phyloP scores from a whole-genome alignment of 64 coral and sea anemone genomes.

The Orbicella faveolata region DNA sequence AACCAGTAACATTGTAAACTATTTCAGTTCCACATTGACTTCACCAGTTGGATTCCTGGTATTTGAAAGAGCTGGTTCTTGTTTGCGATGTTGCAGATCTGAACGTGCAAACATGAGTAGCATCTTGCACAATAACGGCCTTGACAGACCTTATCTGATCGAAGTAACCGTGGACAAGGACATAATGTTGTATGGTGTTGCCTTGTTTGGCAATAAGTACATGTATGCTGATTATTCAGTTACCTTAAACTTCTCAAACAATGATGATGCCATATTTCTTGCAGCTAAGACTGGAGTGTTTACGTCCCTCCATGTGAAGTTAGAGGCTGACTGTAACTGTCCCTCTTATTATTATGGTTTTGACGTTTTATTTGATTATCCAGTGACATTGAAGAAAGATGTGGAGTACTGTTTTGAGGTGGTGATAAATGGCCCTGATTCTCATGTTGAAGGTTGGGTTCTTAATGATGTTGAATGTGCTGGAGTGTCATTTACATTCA shows the following conservation, averaged over 20 bases:
- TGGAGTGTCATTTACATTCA: not conserved
- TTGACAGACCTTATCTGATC: not conserved
- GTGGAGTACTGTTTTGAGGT: not conserved
- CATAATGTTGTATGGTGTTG: conserved; percentile 10
- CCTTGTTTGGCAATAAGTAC: not conserved
- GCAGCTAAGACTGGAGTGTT: not conserved
- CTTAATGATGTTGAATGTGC: not conserved
- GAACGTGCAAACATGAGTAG: no score
- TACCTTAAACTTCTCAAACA: not conserved
- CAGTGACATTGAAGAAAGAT: not conserved
- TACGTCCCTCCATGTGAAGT: not conserved
- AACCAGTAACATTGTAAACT: not conserved
- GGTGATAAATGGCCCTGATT: not conserved
- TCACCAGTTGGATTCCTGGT: not conserved
- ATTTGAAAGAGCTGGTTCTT: not conserved
- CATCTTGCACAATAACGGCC: not conserved
- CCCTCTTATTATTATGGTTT: not conserved
- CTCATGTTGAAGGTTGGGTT: not conserved
- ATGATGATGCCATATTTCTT: not conserved
- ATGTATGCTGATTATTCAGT: not conserved
- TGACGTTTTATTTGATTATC: conserved; percentile 1
- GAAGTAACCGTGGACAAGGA: not conserved
- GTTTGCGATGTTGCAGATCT: conserved; percentile 6
- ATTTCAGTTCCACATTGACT: not conserved
- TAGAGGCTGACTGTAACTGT: not conserved